Evolutionary conservation across 2,888 invertebrate genomes (phyloP), one percentile per base, ranked within the genome.

Genomic region (Quadroppia sp.): DNA sequence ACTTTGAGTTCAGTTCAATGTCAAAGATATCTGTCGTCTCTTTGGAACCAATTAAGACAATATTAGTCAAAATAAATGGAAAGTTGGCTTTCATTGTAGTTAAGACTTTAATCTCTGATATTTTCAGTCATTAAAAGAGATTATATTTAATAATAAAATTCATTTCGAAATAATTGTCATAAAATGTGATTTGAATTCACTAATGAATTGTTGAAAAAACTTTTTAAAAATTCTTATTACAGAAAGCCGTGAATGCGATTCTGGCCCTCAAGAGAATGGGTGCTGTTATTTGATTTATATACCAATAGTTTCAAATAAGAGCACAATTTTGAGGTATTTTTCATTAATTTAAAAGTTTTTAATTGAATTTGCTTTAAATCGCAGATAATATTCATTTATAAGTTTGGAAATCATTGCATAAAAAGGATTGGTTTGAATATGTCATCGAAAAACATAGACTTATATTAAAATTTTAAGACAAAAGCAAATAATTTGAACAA

Each of bases 231-330:
- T 11, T 7, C 1, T n/a, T n/a, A 78, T 79, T 70, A 73, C 88
- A 90, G 79, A 93, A 92, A 83, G 92, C 91, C 0, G 91, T 92
- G 42, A 89, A 92, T 78, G 92, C 91, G 3, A 92, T 94, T 79
- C 87, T 93, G 77, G 94, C 94, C 1, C 85, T 94, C 70, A 88
- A 87, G 80, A 83, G 94, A 79, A 93, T 94, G 93, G 92, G 92
- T 7, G 82, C 78, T 6, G 69, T 69, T 20, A 45, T 69, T 69
- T 69, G 69, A 69, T 25, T 42, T 40, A 7, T 45, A 20, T 42
- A 40, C 40, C 15, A 69, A 42, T 45, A 25, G 42, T 45, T 69
- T 69, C 4, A 45, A 69, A 69, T 69, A 23, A 42, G 25, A 40
- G 69, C 69, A 69, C 69, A 69, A 69, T 69, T 69, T 42, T 45